Evolutionary conservation across 2,888 invertebrate species (phyloP).

Genomic region (Stomorhina lunata): DNA sequence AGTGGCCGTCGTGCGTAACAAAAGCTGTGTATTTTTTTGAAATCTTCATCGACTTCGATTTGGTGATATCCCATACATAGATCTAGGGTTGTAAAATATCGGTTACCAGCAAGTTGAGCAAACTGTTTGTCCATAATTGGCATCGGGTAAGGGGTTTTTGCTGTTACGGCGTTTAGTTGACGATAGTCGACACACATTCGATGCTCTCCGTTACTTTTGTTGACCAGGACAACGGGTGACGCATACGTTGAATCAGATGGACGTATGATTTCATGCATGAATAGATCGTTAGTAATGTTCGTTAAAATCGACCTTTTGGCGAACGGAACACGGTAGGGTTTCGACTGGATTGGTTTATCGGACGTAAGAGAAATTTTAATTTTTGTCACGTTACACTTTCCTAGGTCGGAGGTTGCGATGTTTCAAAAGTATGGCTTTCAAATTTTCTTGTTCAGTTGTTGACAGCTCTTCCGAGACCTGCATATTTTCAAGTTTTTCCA

Average conservation of each 20-base stretch:
- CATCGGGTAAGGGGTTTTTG: slow-evolving; percentile 44
- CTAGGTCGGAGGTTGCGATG: background rate
- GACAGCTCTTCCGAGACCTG: background rate
- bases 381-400: slow-evolving; percentile 10
- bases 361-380: slow-evolving; percentile 37
- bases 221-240: slow-evolving; percentile 48
- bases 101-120: slow-evolving; percentile 44
- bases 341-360: slow-evolving; percentile 19
- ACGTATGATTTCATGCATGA: slow-evolving; percentile 27
- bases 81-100: slow-evolving; percentile 50
- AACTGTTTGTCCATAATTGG: slow-evolving; percentile 50
- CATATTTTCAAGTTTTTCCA: slow-evolving; percentile 1
- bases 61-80: slow-evolving; percentile 58
- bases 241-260: slow-evolving; percentile 38
- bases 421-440: background rate
- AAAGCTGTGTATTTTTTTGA: slow-evolving; percentile 53
- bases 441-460: background rate
- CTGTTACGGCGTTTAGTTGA: slow-evolving; percentile 42
- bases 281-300: background rate
- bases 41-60: slow-evolving; percentile 40
- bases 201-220: slow-evolving; percentile 56
- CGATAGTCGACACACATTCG: slow-evolving; percentile 55
- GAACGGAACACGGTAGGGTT: slow-evolving; percentile 54
- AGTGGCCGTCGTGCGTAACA: slow-evolving; percentile 44
- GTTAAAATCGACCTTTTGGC: slow-evolving; percentile 26